Evolutionary conservation across 30 jellyfish, hydroid and myxozoan genomes (phyloP).

Genomic region (Cassiopea andromeda): DNA sequence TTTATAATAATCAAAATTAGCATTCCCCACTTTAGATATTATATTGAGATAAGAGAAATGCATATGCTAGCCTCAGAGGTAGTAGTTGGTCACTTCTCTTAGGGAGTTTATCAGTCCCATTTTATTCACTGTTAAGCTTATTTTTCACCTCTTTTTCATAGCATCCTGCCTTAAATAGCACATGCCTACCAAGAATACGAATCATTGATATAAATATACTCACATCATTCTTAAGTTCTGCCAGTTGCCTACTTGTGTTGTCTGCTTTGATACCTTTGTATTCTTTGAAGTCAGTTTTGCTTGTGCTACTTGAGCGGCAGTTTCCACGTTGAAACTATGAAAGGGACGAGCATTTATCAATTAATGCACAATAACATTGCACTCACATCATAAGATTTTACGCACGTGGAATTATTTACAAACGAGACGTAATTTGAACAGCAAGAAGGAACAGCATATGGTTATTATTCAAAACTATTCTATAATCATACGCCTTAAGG

Average conservation of each 20-base stretch:
- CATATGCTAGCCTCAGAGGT: too few species aligned
- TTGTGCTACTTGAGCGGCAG: conserved; percentile 78
- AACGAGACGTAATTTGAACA: background rate
- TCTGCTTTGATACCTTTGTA: conserved; percentile 72
- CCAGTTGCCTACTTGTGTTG: conserved; percentile 64
- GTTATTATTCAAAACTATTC: background rate
- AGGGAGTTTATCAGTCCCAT: too few species aligned
- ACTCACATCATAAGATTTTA: too few species aligned
- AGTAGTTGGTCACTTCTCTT: too few species aligned
- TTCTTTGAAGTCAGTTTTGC: conserved; percentile 65
- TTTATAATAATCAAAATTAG: too few species aligned
- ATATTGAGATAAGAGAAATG: too few species aligned
- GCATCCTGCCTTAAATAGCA: too few species aligned
- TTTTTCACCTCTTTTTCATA: too few species aligned
- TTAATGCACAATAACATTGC: background rate
- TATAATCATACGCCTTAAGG: background rate
- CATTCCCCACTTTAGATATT: too few species aligned
- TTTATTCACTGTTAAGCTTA: too few species aligned
- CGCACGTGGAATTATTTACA: too few species aligned
- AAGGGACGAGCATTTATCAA: background rate
- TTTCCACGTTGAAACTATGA: conserved; percentile 78
- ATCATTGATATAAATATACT: background rate
- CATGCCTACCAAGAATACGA: too few species aligned
- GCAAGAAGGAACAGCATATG: background rate
- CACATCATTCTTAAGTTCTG: conserved; percentile 75